Conservation (phyloP, 2,797 vertebrate genomes). For the Heterohyrax brucei region DNA sequence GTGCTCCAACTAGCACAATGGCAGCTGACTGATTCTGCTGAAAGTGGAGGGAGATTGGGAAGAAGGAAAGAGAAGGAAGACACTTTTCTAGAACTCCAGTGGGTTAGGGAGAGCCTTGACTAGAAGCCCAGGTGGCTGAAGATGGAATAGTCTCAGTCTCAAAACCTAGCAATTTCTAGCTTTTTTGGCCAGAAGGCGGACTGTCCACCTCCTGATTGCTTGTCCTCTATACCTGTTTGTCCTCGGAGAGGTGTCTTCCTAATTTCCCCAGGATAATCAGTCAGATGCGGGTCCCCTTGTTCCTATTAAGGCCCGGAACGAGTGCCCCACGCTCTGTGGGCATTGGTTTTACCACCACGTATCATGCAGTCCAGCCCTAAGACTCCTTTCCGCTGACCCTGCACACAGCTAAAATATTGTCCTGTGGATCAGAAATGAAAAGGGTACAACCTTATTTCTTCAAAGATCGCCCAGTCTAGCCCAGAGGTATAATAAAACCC, state of each 20-base stretch:
- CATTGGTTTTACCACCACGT: constrained; percentile 91
- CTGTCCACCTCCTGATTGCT: background rate
- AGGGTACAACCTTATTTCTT: constrained; percentile 98
- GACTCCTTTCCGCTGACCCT: constrained; percentile 92
- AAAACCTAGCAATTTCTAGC: fast-evolving
- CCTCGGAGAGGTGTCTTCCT: constrained; percentile 67
- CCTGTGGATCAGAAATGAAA: constrained; percentile 97
- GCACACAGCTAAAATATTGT: constrained; percentile 94
- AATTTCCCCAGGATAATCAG: constrained; percentile 91
- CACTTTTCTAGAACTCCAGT: fast-evolving
- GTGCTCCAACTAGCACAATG: background rate
- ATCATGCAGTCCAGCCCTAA: constrained; percentile 91
- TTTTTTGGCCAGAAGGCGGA: background rate
- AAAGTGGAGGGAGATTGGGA: background rate
- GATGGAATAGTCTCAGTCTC: background rate
- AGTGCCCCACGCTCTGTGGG: constrained; percentile 92
- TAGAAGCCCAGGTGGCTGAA: background rate
- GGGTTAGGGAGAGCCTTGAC: background rate
- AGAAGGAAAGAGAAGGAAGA: background rate
- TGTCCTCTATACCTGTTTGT: constrained; percentile 51
- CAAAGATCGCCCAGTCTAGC: constrained; percentile 95
- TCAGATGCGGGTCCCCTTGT: constrained; percentile 92
- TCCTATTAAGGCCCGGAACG: constrained; percentile 92
- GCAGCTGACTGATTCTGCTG: background rate
- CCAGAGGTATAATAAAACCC: constrained; percentile 97